Evolutionary conservation across 2,113 vertebrate genomes (phyloP), one percentile per base, ranked within the genome.

Genomic region (Falcunculus frontatus): DNA sequence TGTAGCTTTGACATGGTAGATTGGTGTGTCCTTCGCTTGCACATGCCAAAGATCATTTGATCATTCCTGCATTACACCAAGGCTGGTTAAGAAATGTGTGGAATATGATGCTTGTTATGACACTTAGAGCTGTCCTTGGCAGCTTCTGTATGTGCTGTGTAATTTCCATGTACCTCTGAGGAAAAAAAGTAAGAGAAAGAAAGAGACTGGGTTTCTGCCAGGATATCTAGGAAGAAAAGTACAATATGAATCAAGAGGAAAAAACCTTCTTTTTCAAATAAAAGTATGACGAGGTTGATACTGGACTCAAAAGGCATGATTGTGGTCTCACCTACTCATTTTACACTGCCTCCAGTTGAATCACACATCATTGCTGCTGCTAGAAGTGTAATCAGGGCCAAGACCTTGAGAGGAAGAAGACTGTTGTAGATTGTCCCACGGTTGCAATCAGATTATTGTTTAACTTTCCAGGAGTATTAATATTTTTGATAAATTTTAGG

Each of bases 141-240:
- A 41, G 98, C 98, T 67, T 98, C 95, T 84, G 98, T 88, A 90
- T 99, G 97, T 52, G 98, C 98, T 97, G 87, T 1, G 98, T 97
- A 84, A 99, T 98, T 94, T 99, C 98, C 7, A 70, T 69, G 92
- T 98, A 99, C 98, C 98, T 99, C 98, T 99, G 27, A 30, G 53
- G 27, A 55, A 94, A 94, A 92, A 60, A 47, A 50, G 37, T 14
- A 44, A 60, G 37, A 60, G 65, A 39, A 69, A 74, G 47, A 79
- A 33, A 37, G 35, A 41, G 35, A 47, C 41, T 49, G 21, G 15
- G 82, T 57, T 87, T 47, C 74, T 92, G 79, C 52, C 83, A 92
- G 39, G 33, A 74, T 82, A 50, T 86, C 52, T 81, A 68, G 73
- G 62, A 93, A 95, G 44, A 90, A 76, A 86, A 81, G 11, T 87